Conservation (phyloP, 53 echinoderm and acorn worm species). For the Actinopyga echinites region DNA sequence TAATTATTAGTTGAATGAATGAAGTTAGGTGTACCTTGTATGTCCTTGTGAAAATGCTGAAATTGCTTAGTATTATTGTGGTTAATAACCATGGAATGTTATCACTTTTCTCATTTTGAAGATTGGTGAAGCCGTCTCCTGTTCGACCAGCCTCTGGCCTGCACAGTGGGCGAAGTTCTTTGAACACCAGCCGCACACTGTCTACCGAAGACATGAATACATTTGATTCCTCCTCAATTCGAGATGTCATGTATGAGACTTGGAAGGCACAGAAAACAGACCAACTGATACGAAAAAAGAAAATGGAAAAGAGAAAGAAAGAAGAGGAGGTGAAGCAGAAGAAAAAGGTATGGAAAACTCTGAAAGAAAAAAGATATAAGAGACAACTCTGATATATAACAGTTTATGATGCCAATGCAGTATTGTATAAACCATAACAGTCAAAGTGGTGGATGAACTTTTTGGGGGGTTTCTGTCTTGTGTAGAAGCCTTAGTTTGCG, state of each 20-base stretch:
- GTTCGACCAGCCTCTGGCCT: constrained; percentile 60
- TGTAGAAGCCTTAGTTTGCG: no score
- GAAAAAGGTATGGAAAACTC: background rate
- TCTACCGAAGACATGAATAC: constrained; percentile 25
- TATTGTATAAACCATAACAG: no score
- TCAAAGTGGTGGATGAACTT: no score
- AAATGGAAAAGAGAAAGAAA: background rate
- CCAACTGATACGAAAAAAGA: background rate
- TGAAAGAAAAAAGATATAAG: background rate
- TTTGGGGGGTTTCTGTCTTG: no score
- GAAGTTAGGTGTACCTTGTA: no score
- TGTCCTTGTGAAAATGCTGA: no score
- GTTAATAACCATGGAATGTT: no score
- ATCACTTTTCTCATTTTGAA: background rate
- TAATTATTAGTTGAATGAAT: no score
- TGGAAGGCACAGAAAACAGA: constrained; percentile 20
- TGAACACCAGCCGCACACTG: constrained; percentile 60
- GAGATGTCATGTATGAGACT: constrained; percentile 85
- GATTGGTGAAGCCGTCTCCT: constrained; percentile 72
- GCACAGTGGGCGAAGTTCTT: constrained; percentile 56
- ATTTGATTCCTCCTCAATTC: constrained; percentile 75
- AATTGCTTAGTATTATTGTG: no score
- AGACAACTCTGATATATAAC: no score
- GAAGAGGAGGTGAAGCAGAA: constrained; percentile 19
- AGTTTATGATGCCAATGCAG: no score